These are phyloP conservation scores for Coracias cyanogaster DNA, from an alignment of 2,797 vertebrate species.

Conservation along the genomic window DNA sequence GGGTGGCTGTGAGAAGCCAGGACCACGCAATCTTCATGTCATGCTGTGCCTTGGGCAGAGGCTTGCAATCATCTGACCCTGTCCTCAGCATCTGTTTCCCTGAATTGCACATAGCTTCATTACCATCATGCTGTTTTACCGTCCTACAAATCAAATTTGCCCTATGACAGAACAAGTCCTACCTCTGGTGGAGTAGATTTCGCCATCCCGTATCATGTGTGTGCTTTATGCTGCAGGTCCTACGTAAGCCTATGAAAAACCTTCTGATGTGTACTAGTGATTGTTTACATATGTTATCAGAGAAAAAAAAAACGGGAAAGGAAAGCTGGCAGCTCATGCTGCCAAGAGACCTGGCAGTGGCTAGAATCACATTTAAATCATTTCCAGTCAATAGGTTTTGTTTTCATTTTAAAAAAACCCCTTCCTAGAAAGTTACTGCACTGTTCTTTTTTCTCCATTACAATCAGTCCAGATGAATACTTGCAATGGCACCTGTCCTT, in stretches of 20 bases:
- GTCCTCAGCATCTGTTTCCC: slow-evolving; percentile 52
- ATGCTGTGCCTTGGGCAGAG: slow-evolving; percentile 43
- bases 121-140: slow-evolving; percentile 9
- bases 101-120: slow-evolving; percentile 23
- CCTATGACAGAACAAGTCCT: not conserved
- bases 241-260: slow-evolving; percentile 40
- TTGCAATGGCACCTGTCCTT: not conserved
- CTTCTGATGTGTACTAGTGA: slow-evolving; percentile 49
- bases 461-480: not conserved
- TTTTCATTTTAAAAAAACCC: not conserved
- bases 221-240: slow-evolving; percentile 7
- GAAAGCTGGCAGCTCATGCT: slow-evolving; percentile 43
- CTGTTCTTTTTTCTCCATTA: not conserved
- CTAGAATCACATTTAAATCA: slow-evolving; percentile 25
- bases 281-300: slow-evolving; percentile 66
- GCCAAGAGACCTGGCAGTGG: slow-evolving; percentile 50
- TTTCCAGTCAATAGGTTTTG: slow-evolving; percentile 57
- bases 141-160: slow-evolving; percentile 14
- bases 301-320: slow-evolving; percentile 52
- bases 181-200: slow-evolving; percentile 34
- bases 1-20: not conserved
- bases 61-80: slow-evolving; percentile 46
- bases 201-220: not conserved
- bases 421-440: slow-evolving; percentile 51
- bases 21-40: not conserved